Evolutionary conservation across 2,113 vertebrate species (phyloP).

Genomic region (Takifugu flavidus): DNA sequence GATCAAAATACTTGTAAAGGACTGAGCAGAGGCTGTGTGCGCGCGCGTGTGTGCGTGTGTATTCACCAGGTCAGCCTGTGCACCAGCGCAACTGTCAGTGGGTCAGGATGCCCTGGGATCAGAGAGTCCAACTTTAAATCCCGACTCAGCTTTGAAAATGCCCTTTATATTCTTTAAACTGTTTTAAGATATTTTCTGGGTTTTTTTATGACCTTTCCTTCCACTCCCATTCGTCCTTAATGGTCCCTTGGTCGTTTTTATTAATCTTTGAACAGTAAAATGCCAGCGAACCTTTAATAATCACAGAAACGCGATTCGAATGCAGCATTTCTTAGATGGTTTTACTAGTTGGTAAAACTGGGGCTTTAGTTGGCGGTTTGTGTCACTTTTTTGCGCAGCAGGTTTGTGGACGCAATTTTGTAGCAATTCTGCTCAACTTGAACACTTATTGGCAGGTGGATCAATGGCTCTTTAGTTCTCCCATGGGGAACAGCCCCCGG

Average conservation of each 20-base stretch:
- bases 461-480: constrained; percentile 15
- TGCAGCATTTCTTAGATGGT: background rate
- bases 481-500: background rate
- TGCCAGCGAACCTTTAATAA: too few relatives aligned
- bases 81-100: constrained; percentile 41
- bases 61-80: constrained; percentile 59
- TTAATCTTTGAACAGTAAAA: too few relatives aligned
- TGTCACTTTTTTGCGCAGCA: background rate
- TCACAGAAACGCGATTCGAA: too few relatives aligned
- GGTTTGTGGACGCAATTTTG: too few relatives aligned
- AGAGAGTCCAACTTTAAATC: constrained; percentile 13
- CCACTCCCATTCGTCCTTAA: too few relatives aligned
- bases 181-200: too few relatives aligned
- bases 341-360: background rate
- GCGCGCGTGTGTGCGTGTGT: constrained; percentile 1
- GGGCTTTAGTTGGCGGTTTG: background rate
- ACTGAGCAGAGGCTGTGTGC: background rate
- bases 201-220: too few relatives aligned
- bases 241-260: too few relatives aligned
- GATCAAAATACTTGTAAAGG: background rate
- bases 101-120: constrained; percentile 18
- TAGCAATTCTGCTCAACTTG: background rate
- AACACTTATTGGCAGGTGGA: background rate
- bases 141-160: too few relatives aligned
- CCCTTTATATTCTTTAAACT: too few relatives aligned